Percentiles rank a stretch among this genome's conserved stretches.
Conservation (phyloP, 2,113 vertebrate species). For the Stomatorhinus ivindoensis region DNA sequence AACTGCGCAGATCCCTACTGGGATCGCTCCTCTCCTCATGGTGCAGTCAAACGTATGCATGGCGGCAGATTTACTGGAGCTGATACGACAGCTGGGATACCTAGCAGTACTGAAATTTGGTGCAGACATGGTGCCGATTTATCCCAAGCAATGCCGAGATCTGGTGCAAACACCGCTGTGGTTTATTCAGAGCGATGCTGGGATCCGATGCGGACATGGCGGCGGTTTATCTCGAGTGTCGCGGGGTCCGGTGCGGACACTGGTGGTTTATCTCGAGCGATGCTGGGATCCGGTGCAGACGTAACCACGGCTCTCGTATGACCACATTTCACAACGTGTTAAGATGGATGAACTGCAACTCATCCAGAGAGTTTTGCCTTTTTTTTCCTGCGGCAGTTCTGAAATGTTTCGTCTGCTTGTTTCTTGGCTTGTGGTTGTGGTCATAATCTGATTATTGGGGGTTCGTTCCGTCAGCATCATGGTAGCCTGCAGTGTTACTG, state of each 20-base stretch:
- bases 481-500: background rate
- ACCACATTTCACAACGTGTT: background rate
- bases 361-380: background rate
- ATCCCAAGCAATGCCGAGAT: background rate
- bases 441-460: background rate
- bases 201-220: background rate
- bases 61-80: too few species aligned
- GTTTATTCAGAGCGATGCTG: background rate
- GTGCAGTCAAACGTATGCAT: background rate
- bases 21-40: background rate
- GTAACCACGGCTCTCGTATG: too few species aligned
- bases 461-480: background rate
- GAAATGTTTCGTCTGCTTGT: background rate
- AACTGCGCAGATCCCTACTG: background rate
- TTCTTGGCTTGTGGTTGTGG: background rate
- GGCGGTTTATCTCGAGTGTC: background rate
- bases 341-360: background rate
- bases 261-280: background rate
- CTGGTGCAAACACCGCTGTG: background rate
- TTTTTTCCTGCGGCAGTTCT: background rate
- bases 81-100: background rate
- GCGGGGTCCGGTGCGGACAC: background rate
- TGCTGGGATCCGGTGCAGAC: background rate
- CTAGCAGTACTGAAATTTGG: background rate
- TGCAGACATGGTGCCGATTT: background rate